Conservation (phyloP, 2,888 invertebrate species). For the Tigriopus californicus region DNA sequence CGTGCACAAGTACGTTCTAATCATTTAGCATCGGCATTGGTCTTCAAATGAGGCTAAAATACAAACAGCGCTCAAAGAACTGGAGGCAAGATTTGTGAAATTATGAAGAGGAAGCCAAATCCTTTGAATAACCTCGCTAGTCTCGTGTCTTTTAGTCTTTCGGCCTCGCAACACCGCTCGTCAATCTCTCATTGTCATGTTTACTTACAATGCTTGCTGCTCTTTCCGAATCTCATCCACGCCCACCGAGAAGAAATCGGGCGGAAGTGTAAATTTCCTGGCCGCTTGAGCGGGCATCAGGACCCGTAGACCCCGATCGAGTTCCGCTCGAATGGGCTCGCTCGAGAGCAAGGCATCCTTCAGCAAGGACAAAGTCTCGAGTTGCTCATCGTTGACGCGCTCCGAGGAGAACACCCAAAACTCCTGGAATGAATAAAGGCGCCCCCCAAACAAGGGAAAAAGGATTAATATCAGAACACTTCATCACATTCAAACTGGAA, state of each 20-base stretch:
- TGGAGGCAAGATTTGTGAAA: too few species aligned
- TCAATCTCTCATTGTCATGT: background rate
- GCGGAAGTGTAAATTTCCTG: slow-evolving; percentile 46
- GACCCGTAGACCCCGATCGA: slow-evolving; percentile 69
- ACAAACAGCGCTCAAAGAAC: too few species aligned
- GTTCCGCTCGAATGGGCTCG: slow-evolving; percentile 57
- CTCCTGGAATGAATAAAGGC: background rate
- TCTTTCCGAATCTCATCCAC: slow-evolving; percentile 68
- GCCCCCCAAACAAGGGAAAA: too few species aligned
- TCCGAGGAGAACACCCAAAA: background rate
- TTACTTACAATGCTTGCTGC: slow-evolving; percentile 44
- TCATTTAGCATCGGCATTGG: too few species aligned
- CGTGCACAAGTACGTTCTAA: too few species aligned
- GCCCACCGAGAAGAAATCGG: slow-evolving; percentile 61
- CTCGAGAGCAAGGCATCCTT: slow-evolving; percentile 57
- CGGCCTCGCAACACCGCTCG: background rate
- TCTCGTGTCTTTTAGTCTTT: too few species aligned
- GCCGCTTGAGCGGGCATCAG: slow-evolving; percentile 54
- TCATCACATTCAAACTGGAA: too few species aligned
- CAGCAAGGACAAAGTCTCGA: slow-evolving; percentile 35
- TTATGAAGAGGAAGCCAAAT: too few species aligned
- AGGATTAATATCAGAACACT: too few species aligned
- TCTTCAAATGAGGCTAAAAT: too few species aligned
- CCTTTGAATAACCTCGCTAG: too few species aligned
- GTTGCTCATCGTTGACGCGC: background rate